Evolutionary conservation across 1,140 invertebrate species (phyloP).

Genomic region (Agrypnia vestita): DNA sequence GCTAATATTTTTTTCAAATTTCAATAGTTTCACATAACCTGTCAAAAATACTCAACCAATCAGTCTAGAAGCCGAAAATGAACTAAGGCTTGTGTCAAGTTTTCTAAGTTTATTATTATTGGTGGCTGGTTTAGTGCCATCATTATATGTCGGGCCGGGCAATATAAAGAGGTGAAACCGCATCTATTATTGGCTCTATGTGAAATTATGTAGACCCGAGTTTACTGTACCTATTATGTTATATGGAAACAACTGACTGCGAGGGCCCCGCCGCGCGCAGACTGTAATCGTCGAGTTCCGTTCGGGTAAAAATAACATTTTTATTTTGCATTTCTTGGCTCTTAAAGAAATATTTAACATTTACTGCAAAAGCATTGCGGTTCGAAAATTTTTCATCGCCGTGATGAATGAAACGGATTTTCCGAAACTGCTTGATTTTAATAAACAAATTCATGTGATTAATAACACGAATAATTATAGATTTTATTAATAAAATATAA

Average conservation of each 20-base stretch:
- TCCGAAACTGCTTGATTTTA: too few species aligned
- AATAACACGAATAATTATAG: too few species aligned
- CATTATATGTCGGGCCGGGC: conserved; percentile 58
- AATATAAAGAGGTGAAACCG: conserved; percentile 62
- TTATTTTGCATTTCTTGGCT: too few species aligned
- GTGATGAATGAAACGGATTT: too few species aligned
- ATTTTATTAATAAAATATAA: too few species aligned
- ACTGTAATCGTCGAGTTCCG: conserved; percentile 44
- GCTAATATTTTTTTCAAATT: too few species aligned
- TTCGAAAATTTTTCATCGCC: too few species aligned
- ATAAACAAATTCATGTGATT: too few species aligned
- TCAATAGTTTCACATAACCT: conserved; percentile 24
- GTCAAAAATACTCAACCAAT: conserved; percentile 53
- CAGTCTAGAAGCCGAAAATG: conserved; percentile 57
- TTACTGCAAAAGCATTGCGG: too few species aligned
- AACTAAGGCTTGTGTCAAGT: conserved; percentile 56
- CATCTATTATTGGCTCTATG: conserved; percentile 62
- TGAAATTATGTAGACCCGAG: conserved; percentile 61
- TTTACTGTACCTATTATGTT: conserved; percentile 59
- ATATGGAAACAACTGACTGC: conserved; percentile 48
- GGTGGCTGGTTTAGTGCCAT: conserved; percentile 59
- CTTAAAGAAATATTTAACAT: too few species aligned
- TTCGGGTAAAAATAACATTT: too few species aligned
- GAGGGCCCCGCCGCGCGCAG: conserved; percentile 10
- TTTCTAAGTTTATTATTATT: conserved; percentile 52